Base-by-base conservation (phyloP, 2,888 invertebrate species). In the Oegoconia quadripuncta region DNA sequence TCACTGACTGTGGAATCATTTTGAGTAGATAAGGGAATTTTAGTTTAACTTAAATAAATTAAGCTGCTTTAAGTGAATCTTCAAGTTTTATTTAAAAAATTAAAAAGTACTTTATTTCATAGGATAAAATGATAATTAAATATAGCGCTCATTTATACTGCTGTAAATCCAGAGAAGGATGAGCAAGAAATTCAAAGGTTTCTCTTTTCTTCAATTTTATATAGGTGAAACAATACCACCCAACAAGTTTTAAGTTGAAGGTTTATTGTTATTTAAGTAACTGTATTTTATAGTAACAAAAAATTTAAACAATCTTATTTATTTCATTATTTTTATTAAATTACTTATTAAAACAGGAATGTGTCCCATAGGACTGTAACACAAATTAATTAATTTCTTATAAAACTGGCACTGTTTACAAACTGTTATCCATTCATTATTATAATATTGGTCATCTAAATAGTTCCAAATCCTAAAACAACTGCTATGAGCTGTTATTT, bases 1-100 rank as follows among this genome's bases (percentile, higher is more conserved):
- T 66, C 60, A 66, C 55, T 73, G 71, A 71, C 59, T 61, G 55
- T 61, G 55, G 52, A 74, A 76, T 74, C 63, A 64, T 75, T 64
- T 75, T 64, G 48, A 63, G 73, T 76, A 74, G 71, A 52, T 74
- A 75, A 74, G 74, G 71, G 63, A 64, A 66, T 55, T 42, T 71
- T 75, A 77, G 71, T 73, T 51, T 64, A 66, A 69, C 57, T 51
- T 66, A 64, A 77, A 77, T 77, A 77, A 81, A 81, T 70, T 73
- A 70, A 74, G 71, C 59, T 78, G 75, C 79, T 68, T 36, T 74
- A 72, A 71, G 67, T 66, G 53, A 65, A 37, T 46, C 39, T n/a
- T 48, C 36, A 44, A 48, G 42, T 42, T 35, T 47, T 52, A 47
- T 56, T 42, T 33, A 7, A 15, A 16, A n/a, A n/a, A n/a, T 30